These are phyloP conservation scores for Electrophaes corylata DNA, from an alignment of 2,888 invertebrate genomes.

Conservation along the genomic window DNA sequence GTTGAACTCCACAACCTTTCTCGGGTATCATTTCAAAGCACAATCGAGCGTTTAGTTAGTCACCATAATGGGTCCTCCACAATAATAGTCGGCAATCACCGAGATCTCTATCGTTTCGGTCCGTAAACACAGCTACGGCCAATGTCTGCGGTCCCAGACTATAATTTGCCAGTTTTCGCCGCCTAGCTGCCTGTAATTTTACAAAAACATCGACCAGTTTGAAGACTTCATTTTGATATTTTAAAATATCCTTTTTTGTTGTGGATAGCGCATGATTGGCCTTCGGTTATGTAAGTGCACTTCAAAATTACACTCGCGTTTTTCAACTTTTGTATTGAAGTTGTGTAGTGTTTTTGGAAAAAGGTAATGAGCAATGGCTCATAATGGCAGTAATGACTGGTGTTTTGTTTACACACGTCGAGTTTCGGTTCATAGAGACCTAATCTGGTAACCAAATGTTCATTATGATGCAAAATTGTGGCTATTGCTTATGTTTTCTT, in stretches of 20 bases:
- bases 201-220: constrained; percentile 64
- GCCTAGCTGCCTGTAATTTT: constrained; percentile 77
- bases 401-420: constrained; percentile 69
- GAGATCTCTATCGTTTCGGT: constrained; percentile 62
- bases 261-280: constrained; percentile 52
- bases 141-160: constrained; percentile 66
- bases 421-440: constrained; percentile 68
- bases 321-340: constrained; percentile 55
- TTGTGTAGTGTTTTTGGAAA: constrained; percentile 50
- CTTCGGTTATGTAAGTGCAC: constrained; percentile 55
- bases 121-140: constrained; percentile 56
- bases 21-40: constrained; percentile 37
- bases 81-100: constrained; percentile 66
- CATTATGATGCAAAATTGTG: constrained; percentile 74
- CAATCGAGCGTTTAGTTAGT: constrained; percentile 51
- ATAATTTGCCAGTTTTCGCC: constrained; percentile 80
- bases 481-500: constrained; percentile 58
- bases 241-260: constrained; percentile 56
- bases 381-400: too few species aligned
- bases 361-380: constrained; percentile 63
- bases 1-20: constrained; percentile 22
- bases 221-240: constrained; percentile 71
- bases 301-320: constrained; percentile 29
- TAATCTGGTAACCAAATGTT: constrained; percentile 84
- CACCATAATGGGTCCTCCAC: constrained; percentile 62